Percentiles rank a stretch among this genome's conserved stretches.
These are phyloP conservation scores for Stichopus horrens DNA, from an alignment of 53 echinoderm and acorn worm species.

Conservation along the genomic window DNA sequence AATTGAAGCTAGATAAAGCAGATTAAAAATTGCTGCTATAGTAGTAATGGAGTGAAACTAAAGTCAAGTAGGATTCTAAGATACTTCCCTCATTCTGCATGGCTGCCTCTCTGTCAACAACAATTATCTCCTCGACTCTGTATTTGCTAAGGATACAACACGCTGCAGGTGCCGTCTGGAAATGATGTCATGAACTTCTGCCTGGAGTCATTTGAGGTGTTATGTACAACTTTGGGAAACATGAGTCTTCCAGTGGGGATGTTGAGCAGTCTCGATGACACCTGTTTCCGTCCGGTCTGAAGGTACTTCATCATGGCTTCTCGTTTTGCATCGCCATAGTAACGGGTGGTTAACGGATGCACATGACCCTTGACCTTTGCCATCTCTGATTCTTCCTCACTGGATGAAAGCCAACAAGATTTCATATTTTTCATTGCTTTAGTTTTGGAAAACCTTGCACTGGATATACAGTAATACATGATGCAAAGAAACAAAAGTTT, in stretches of 20 bases:
- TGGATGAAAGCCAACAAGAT: slow-evolving; percentile 9
- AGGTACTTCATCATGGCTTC: slow-evolving; percentile 86
- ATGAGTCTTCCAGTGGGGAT: slow-evolving; percentile 41
- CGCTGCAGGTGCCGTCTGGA: slow-evolving; percentile 77
- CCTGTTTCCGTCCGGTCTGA: slow-evolving; percentile 56
- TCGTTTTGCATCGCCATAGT: slow-evolving; percentile 92
- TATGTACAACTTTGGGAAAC: slow-evolving; percentile 50
- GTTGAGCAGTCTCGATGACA: slow-evolving; percentile 47
- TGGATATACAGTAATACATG: neutral
- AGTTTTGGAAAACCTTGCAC: neutral
- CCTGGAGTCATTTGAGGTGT: slow-evolving; percentile 32
- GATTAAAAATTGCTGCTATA: no score
- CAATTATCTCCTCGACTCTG: no score
- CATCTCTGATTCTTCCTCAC: slow-evolving; percentile 57
- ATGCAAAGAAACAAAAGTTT: neutral
- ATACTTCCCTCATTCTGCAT: no score
- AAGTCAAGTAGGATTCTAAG: no score
- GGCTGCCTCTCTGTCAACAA: no score
- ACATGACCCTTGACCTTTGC: slow-evolving; percentile 71
- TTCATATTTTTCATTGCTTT: neutral
- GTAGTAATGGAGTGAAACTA: no score
- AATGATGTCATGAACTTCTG: slow-evolving; percentile 82
- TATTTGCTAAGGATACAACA: slow-evolving; percentile 83
- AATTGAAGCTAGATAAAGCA: no score
- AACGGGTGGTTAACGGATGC: slow-evolving; percentile 71